phyloP scores from a whole-genome alignment of 2,797 vertebrate genomes.

The Cephalopachus bancanus region DNA sequence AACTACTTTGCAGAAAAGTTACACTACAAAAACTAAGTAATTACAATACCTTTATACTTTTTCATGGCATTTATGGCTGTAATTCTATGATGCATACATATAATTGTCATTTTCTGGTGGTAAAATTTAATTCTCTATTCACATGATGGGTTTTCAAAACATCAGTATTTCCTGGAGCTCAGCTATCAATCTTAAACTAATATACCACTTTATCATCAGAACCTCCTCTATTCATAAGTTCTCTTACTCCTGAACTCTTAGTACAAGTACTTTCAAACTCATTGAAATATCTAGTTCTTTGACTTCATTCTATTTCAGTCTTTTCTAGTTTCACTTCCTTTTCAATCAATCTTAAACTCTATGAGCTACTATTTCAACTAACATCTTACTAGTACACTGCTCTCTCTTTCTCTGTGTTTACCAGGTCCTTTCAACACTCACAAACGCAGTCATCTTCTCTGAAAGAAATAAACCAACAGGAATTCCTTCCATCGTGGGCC shows the following conservation, averaged over 20 bases:
- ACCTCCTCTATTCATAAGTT: background rate
- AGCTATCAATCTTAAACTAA: slow-evolving; percentile 15
- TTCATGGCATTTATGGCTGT: background rate
- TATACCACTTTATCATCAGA: background rate
- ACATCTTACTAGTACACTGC: background rate
- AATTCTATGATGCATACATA: background rate
- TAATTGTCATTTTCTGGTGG: background rate
- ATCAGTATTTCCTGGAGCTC: background rate
- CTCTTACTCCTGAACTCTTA: background rate
- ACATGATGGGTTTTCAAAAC: background rate
- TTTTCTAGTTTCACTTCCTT: background rate
- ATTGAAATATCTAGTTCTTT: background rate
- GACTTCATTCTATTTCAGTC: slow-evolving; percentile 12
- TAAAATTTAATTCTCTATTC: slow-evolving; percentile 45
- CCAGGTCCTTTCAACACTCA: background rate
- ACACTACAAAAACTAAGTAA: slow-evolving; percentile 12
- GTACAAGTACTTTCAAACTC: background rate
- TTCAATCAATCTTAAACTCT: background rate
- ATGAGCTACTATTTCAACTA: background rate
- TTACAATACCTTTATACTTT: background rate
- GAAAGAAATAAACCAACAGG: background rate
- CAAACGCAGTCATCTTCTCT: background rate
- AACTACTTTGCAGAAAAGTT: slow-evolving; percentile 31
- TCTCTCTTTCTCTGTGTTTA: background rate
- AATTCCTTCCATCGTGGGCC: background rate